Conservation (phyloP, 2,797 vertebrate genomes). For the Cuculus canorus region DNA sequence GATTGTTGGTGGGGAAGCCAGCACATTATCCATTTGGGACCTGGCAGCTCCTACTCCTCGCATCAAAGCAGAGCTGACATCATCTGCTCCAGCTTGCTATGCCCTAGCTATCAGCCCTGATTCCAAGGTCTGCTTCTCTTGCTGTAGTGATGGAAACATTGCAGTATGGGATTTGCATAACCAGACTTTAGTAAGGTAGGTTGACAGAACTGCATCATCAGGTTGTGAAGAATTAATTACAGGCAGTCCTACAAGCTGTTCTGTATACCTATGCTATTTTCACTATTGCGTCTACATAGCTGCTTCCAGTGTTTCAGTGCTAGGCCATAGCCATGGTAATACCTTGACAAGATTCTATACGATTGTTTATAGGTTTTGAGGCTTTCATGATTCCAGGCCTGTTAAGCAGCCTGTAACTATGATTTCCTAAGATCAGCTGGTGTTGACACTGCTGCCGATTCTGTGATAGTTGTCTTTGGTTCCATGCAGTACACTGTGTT, state of each 20-base stretch:
- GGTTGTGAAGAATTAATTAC: background rate
- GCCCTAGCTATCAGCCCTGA: slow-evolving; percentile 85
- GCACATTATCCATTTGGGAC: slow-evolving; percentile 96
- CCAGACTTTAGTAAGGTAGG: slow-evolving; percentile 85
- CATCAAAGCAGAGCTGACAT: slow-evolving; percentile 95
- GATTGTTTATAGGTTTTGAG: background rate
- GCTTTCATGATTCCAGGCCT: background rate
- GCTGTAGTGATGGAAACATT: slow-evolving; percentile 90
- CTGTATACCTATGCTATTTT: background rate
- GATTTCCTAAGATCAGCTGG: background rate
- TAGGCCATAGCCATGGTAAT: background rate
- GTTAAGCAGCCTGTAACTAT: background rate
- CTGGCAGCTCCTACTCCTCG: slow-evolving; percentile 93
- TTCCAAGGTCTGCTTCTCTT: slow-evolving; percentile 90
- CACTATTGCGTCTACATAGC: background rate
- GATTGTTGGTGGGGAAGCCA: slow-evolving; percentile 86
- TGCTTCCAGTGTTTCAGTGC: background rate
- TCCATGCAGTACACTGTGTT: background rate
- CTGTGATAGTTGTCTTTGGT: background rate
- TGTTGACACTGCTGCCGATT: background rate
- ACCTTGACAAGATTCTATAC: background rate
- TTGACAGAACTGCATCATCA: background rate
- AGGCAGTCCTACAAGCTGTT: background rate
- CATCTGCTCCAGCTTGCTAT: slow-evolving; percentile 86
- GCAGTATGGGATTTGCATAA: slow-evolving; percentile 88